Conservation (phyloP, 2,888 invertebrate genomes). For the Galerucella nymphaeae region DNA sequence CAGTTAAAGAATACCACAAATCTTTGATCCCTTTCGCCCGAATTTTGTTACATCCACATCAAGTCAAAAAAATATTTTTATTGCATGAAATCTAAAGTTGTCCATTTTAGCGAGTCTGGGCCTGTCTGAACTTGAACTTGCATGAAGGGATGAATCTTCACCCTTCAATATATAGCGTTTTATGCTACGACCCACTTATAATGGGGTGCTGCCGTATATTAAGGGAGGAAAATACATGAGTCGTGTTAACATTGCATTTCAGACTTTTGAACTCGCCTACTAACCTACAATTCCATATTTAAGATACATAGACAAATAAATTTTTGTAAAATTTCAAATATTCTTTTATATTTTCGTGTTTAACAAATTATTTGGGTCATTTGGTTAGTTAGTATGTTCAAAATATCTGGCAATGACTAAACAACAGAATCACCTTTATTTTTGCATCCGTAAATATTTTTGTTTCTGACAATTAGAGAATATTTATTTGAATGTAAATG, state of each 20-base stretch:
- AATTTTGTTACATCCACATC: too few species aligned
- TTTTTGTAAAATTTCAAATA: neutral
- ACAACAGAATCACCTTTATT: constrained; percentile 20
- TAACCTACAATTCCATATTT: constrained; percentile 23
- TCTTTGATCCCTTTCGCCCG: too few species aligned
- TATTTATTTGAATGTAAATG: constrained; percentile 23
- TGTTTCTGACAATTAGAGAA: constrained; percentile 12
- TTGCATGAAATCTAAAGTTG: too few species aligned
- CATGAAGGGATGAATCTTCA: constrained; percentile 34
- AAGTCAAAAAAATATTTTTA: too few species aligned
- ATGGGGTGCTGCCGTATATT: constrained; percentile 30
- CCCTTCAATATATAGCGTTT: constrained; percentile 33
- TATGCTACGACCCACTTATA: constrained; percentile 37
- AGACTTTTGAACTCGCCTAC: constrained; percentile 20
- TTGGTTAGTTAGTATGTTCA: neutral
- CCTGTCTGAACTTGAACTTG: constrained; percentile 39
- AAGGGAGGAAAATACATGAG: constrained; percentile 26
- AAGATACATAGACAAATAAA: neutral
- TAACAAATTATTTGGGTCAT: neutral
- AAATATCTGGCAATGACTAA: constrained; percentile 4
- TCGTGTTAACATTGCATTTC: constrained; percentile 24
- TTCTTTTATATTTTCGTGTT: neutral
- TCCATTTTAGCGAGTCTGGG: neutral
- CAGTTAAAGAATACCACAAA: too few species aligned
- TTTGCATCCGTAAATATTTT: constrained; percentile 26